phyloP scores from a whole-genome alignment of 2,888 invertebrate species.

The Psococerastis gibbosa region DNA sequence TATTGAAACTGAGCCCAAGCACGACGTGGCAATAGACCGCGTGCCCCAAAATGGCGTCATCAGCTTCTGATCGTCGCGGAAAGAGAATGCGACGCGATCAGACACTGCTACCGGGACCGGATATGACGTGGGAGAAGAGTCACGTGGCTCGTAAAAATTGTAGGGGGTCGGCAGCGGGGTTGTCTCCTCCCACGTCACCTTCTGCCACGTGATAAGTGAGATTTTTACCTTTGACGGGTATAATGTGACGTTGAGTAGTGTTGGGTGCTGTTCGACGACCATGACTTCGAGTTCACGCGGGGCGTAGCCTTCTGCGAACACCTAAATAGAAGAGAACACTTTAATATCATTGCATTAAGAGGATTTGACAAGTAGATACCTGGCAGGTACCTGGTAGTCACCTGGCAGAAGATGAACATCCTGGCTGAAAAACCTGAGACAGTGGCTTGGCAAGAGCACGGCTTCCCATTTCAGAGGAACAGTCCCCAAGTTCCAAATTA shows the following conservation, averaged over 20 bases:
- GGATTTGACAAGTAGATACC: too few relatives aligned
- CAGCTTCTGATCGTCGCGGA: neutral
- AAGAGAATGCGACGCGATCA: neutral
- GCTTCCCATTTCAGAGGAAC: too few relatives aligned
- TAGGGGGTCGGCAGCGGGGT: conserved; percentile 1
- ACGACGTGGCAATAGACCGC: conserved; percentile 1
- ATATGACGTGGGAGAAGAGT: neutral
- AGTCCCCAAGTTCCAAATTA: too few relatives aligned
- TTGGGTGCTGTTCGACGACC: conserved; percentile 70
- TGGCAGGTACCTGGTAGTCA: too few relatives aligned
- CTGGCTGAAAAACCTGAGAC: too few relatives aligned
- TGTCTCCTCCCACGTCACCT: conserved; percentile 3
- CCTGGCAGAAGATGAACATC: too few relatives aligned
- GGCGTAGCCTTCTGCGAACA: conserved; percentile 64
- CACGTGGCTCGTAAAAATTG: conserved; percentile 2
- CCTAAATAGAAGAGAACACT: too few relatives aligned
- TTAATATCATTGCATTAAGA: too few relatives aligned
- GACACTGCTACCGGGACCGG: conserved; percentile 2
- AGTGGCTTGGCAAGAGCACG: too few relatives aligned
- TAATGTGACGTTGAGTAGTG: conserved; percentile 63
- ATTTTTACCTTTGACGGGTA: conserved; percentile 50
- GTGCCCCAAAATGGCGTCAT: neutral
- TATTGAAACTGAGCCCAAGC: too few relatives aligned
- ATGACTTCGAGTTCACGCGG: conserved; percentile 72
- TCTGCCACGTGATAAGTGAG: neutral